phyloP scores from a whole-genome alignment of 1,140 invertebrate genomes.

The Pachyrhynchus sulphureomaculatus region DNA sequence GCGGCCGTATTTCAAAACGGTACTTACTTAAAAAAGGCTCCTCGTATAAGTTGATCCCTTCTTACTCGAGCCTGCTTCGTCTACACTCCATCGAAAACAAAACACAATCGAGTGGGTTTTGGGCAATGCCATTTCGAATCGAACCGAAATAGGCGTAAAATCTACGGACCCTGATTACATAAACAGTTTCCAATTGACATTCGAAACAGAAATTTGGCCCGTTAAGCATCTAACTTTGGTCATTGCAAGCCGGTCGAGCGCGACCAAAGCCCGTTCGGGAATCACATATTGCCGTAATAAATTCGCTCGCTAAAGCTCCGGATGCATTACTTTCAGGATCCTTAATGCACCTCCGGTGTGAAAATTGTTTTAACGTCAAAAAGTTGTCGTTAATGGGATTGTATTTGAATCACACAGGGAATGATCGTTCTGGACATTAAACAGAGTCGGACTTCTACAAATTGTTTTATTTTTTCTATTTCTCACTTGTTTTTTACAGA shows the following conservation, averaged over 20 bases:
- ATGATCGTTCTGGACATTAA: background rate
- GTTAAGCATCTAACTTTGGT: conserved; percentile 35
- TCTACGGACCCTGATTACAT: conserved; percentile 36
- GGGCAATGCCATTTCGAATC: conserved; percentile 13
- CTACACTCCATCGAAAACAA: too few species aligned
- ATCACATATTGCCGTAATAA: conserved; percentile 35
- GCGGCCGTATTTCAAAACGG: too few species aligned
- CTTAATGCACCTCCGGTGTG: conserved; percentile 10
- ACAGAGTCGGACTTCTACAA: too few species aligned
- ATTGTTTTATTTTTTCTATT: too few species aligned
- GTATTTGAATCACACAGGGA: background rate
- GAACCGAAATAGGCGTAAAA: conserved; percentile 38
- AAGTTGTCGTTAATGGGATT: background rate
- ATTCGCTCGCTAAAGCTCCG: conserved; percentile 33
- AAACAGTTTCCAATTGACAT: conserved; percentile 41
- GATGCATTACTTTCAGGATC: conserved; percentile 35
- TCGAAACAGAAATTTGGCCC: conserved; percentile 34
- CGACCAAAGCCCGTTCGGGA: conserved; percentile 36
- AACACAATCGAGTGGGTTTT: conserved; percentile 6
- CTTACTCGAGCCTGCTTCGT: too few species aligned
- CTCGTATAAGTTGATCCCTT: too few species aligned
- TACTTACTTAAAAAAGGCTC: too few species aligned
- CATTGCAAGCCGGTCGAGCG: conserved; percentile 33
- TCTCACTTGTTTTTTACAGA: too few species aligned
- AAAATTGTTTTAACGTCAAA: conserved; percentile 7